phyloP scores from a whole-genome alignment of 2,888 invertebrate genomes.

The Dynastes maya region DNA sequence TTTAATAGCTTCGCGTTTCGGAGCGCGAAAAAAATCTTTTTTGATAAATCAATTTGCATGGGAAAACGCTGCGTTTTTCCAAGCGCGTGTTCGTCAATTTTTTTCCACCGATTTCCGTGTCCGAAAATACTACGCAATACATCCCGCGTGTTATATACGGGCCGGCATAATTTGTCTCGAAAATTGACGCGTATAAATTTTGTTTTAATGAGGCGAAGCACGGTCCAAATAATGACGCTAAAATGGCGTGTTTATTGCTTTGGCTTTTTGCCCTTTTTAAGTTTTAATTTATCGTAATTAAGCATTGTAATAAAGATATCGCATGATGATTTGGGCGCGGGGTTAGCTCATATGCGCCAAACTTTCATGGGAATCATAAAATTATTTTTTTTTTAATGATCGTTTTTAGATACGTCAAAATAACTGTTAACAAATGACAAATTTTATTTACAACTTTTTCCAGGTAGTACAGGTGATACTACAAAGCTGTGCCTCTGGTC shows the following conservation, averaged over 20 bases:
- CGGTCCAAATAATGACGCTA: neutral
- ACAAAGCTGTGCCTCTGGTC: too few species aligned
- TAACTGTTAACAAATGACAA: too few species aligned
- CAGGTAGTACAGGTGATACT: too few species aligned
- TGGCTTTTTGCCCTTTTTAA: constrained; percentile 4
- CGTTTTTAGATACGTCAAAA: too few species aligned
- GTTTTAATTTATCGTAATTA: constrained; percentile 6
- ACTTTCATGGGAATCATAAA: neutral
- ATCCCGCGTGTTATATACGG: neutral
- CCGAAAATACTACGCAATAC: neutral
- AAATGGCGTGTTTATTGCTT: constrained; percentile 52
- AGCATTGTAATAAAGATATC: neutral
- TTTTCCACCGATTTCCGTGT: neutral
- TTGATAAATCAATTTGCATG: constrained; percentile 41
- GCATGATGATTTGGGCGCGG: too few species aligned
- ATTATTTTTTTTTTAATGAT: too few species aligned
- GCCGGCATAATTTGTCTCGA: constrained; percentile 21
- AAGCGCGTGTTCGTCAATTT: constrained; percentile 2
- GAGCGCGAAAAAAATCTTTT: neutral
- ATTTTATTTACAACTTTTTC: too few species aligned
- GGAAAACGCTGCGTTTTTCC: neutral
- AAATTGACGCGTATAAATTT: constrained; percentile 42
- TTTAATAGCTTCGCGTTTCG: constrained; percentile 45
- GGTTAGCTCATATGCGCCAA: too few species aligned
- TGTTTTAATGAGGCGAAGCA: constrained; percentile 24